These are phyloP conservation scores for Hydractinia symbiolongicarpus DNA, from an alignment of 30 jellyfish, hydroid and myxozoan species.

Conservation along the genomic window DNA sequence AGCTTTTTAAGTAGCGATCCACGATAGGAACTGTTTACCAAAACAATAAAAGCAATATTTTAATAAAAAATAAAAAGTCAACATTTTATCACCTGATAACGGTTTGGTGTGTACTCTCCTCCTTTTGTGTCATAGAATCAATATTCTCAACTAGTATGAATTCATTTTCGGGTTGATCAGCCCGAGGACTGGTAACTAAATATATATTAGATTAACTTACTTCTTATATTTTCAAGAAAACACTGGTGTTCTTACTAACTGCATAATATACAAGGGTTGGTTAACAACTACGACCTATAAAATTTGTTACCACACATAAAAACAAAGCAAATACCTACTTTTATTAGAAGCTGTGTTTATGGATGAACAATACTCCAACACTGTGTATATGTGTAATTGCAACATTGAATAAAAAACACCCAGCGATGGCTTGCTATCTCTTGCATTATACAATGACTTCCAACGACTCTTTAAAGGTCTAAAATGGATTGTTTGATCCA, in stretches of 20 bases:
- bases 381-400: conserved; percentile 56
- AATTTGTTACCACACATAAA: not conserved
- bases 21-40: too few relatives aligned
- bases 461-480: conserved; percentile 69
- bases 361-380: conserved; percentile 71
- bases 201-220: not conserved
- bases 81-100: conserved; percentile 27
- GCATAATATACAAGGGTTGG: not conserved
- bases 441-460: conserved; percentile 60
- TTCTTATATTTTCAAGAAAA: not conserved
- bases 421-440: conserved; percentile 55
- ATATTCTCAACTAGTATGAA: conserved; percentile 49
- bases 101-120: conserved; percentile 20
- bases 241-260: not conserved
- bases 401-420: conserved; percentile 66
- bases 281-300: not conserved
- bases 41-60: not conserved
- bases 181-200: conserved; percentile 11
- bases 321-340: not conserved
- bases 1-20: too few relatives aligned
- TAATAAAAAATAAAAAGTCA: not conserved
- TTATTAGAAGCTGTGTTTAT: conserved; percentile 11
- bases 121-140: conserved; percentile 31
- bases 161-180: conserved; percentile 20
- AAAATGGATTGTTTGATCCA: conserved; percentile 9